phyloP scores from a whole-genome alignment of 2,113 vertebrate genomes.

The Hepsetus odoe region DNA sequence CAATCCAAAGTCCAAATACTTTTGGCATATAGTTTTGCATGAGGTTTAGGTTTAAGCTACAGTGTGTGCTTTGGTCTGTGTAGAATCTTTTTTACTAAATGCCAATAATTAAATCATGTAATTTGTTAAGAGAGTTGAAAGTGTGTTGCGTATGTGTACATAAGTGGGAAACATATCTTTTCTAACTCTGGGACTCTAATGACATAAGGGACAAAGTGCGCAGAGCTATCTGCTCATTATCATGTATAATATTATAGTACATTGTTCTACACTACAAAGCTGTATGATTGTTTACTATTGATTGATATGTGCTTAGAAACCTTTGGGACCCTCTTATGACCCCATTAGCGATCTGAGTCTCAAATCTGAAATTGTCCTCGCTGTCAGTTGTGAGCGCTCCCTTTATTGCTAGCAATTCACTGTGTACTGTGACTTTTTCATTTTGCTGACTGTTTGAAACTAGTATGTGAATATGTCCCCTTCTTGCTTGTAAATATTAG shows the following conservation, averaged over 20 bases:
- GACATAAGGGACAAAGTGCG: background rate
- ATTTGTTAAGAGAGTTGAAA: no score
- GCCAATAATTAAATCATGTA: no score
- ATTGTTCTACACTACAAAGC: background rate
- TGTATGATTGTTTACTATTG: background rate
- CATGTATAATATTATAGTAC: background rate
- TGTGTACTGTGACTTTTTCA: background rate
- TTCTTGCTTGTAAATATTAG: background rate
- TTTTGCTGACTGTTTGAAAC: background rate
- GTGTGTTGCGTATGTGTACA: no score
- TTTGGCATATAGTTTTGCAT: no score
- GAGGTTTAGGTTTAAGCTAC: no score
- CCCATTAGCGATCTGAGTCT: background rate
- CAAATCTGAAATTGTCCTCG: background rate
- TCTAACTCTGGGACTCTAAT: no score
- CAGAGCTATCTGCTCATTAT: background rate
- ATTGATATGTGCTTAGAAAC: background rate
- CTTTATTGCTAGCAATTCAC: background rate
- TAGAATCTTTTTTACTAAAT: no score
- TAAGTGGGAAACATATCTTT: no score
- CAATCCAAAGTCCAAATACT: no score
- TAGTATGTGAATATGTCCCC: background rate
- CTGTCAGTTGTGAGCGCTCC: background rate
- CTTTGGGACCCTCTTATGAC: background rate
- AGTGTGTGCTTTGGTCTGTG: no score